Base-by-base conservation (phyloP, 1,140 invertebrate species). In the Trachymyrmex cornetzi region DNA sequence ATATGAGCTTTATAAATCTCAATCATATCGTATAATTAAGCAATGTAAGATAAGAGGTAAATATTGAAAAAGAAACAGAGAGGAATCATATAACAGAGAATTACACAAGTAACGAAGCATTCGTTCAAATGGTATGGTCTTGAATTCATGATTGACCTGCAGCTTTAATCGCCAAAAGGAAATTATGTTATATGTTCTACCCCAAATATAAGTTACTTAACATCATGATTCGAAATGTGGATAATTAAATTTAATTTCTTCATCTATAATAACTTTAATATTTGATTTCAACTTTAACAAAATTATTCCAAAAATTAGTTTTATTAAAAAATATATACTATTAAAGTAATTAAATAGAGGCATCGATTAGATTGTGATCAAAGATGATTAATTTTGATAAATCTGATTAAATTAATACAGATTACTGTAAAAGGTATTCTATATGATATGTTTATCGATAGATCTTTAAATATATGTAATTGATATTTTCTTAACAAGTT, bases 91-190 rank as follows among this genome's bases (percentile, higher is more conserved):
- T 3, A 12, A 67, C 2, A 9, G 16, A 27, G 5, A 71, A 57
- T 71, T 57, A 27, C 50, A 14, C 3, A 14, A 30, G 22, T 80
- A 69, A 80, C 27, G 16, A 69, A 57, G n/a, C 48, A 22, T 80
- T 63, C 6, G 50, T 11, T 27, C 22, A 55, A 59, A 38, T 0
- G 27, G 9, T 1, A n/a, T 12, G 22, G 16, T 55, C 22, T 44
- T 38, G 34, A 57, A 57, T 71, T 57, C 16, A n/a, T 27, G 14
- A 80, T 69, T 11, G 48, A 30, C 9, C 4, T 4, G 6, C 38
- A 19, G 5, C 19, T 44, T 30, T 34, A 57, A 69, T 57, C 7
- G 16, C 30, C 22, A 16, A 16, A 27, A 81, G 22, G 16, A 71
- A 57, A 22, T 30, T 38, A 44, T 44, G 38, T 38, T 38, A 16